Evolutionary conservation across 1,140 invertebrate species (phyloP), one percentile per base, ranked within the genome.

Genomic region (Hyphantria cunea): DNA sequence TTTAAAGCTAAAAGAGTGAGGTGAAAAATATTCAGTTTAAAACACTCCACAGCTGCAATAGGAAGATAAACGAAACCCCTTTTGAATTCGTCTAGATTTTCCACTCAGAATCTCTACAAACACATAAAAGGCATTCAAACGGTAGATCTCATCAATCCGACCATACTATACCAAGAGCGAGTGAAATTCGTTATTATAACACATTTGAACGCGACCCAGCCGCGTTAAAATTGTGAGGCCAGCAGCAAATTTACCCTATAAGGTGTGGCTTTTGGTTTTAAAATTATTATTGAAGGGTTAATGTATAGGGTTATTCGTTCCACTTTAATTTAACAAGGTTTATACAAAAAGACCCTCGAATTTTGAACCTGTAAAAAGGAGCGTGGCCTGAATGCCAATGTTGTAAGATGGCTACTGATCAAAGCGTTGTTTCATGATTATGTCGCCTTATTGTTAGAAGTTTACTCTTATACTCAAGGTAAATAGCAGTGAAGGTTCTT

Each of bases 101-200:
- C 41, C n/a, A 9, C 1, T 7, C 12, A n/a, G 6, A n/a, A 44
- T 13, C n/a, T 44, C 12, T n/a, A 9, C 12, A 44, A 44, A 44
- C 41, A 13, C 7, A 9, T n/a, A 44, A 44, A 44, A 13, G 41
- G 10, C 41, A n/a, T 44, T 7, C 41, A 39, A 39, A 39, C 37
- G 31, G 47, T 44, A 33, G 11, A 33, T 60, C 39, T 48, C 15
- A 17, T 64, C 15, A 51, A 47, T 31, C 55, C 42, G 53, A 53
- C 67, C 59, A 37, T 62, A 71, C 70, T 72, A 54, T 68, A 72
- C 71, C 66, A 66, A 80, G 75, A 76, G 66, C 79, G 73, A 71
- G 72, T 68, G 63, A 82, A 83, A 81, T 86, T 83, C 70, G 76
- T 84, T 75, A 86, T 86, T 80, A 83, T 80, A 84, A 74, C 74